A percentile compares a stretch with the other conserved stretches of the same genome.
Conservation (phyloP, 1,140 invertebrate genomes). For the Amyelois transitella region DNA sequence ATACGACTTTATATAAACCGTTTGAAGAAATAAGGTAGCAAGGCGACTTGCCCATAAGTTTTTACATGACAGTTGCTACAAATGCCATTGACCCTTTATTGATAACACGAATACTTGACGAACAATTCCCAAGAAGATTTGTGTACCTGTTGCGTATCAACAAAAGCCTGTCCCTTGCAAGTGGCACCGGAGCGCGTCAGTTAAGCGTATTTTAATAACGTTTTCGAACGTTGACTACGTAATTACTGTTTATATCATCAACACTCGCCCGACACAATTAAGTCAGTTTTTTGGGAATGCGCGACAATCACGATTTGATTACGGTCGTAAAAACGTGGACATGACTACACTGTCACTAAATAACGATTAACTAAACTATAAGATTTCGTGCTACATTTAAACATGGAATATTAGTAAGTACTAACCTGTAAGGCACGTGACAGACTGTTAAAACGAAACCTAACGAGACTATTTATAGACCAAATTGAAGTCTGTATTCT, state of each 20-base stretch:
- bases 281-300: conserved; percentile 60
- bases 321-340: conserved; percentile 53
- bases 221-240: conserved; percentile 47
- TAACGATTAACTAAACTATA: conserved; percentile 27
- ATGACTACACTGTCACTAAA: conserved; percentile 25
- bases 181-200: conserved; percentile 36
- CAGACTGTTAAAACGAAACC: neutral
- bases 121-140: too few relatives aligned
- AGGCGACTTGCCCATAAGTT: too few relatives aligned
- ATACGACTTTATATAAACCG: too few relatives aligned
- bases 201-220: conserved; percentile 72
- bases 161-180: neutral
- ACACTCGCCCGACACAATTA: conserved; percentile 65
- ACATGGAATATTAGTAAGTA: neutral
- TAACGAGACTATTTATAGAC: neutral
- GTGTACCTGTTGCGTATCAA: neutral
- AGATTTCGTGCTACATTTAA: conserved; percentile 3
- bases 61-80: too few relatives aligned
- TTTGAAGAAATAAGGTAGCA: too few relatives aligned
- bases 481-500: neutral
- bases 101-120: too few relatives aligned
- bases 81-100: too few relatives aligned
- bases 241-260: conserved; percentile 70
- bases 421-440: neutral
- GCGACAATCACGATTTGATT: conserved; percentile 71